These are phyloP conservation scores for Chanos chanos DNA, from an alignment of 2,797 vertebrate species.

Conservation along the genomic window DNA sequence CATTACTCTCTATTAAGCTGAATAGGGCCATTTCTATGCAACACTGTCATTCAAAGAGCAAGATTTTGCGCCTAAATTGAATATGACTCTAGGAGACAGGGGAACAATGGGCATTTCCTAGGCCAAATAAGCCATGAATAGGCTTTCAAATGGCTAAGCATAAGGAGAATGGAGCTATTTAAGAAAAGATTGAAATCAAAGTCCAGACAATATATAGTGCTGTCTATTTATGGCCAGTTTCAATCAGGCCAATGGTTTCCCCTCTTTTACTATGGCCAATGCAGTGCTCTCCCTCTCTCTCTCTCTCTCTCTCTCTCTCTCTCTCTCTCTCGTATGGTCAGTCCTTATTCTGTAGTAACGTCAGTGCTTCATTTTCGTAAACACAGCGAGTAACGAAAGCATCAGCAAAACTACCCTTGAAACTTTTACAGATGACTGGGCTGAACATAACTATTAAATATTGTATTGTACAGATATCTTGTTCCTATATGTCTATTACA, in stretches of 20 bases:
- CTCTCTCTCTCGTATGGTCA: conserved; percentile 1
- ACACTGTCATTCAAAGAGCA: neutral
- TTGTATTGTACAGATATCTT: too few relatives aligned
- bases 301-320: neutral
- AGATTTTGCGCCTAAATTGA: neutral
- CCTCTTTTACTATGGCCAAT: conserved; percentile 3
- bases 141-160: conserved; percentile 18
- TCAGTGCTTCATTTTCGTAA: conserved; percentile 14
- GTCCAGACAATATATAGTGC: conserved; percentile 37
- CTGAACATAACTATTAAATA: too few relatives aligned
- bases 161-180: conserved; percentile 14
- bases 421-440: too few relatives aligned
- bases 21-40: too few relatives aligned
- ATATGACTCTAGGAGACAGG: conserved; percentile 2
- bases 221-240: conserved; percentile 15
- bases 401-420: too few relatives aligned
- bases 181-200: conserved; percentile 31
- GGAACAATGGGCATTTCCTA: conserved; percentile 42
- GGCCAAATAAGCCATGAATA: conserved; percentile 15
- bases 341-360: conserved; percentile 37
- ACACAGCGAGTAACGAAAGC: too few relatives aligned
- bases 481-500: too few relatives aligned
- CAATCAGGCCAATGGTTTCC: conserved; percentile 23
- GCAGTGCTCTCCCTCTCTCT: neutral
- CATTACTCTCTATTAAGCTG: too few relatives aligned